phyloP scores from a whole-genome alignment of 1,140 invertebrate species.

The Uloborus diversus region DNA sequence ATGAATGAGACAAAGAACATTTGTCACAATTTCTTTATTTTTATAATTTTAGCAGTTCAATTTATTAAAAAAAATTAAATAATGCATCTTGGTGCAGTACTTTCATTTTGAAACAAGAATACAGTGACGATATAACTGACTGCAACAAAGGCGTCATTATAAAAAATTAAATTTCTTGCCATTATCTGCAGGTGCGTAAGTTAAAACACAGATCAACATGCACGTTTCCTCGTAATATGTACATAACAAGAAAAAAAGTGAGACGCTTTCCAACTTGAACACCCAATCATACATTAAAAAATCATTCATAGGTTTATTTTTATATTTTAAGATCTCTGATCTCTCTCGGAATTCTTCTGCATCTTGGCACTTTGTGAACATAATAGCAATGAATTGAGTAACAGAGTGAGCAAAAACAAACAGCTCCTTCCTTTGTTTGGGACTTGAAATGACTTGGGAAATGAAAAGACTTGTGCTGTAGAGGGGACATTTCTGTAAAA shows the following conservation, averaged over 20 bases:
- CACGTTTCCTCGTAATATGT: conserved; percentile 24
- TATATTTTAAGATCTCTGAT: conserved; percentile 5
- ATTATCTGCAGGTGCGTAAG: conserved; percentile 43
- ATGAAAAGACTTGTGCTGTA: conserved; percentile 40
- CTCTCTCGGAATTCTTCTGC: conserved; percentile 19
- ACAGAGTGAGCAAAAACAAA: conserved; percentile 42
- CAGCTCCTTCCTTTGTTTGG: conserved; percentile 42
- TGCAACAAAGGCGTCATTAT: conserved; percentile 40
- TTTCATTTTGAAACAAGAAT: conserved; percentile 37
- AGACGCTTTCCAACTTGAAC: conserved; percentile 13
- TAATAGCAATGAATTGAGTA: conserved; percentile 48
- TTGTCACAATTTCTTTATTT: conserved; percentile 15
- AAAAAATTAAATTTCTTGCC: conserved; percentile 49
- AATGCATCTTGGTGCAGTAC: conserved; percentile 38
- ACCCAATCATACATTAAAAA: conserved; percentile 37
- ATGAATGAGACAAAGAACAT: not conserved
- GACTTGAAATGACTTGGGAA: conserved; percentile 24
- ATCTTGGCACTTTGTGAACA: conserved; percentile 53
- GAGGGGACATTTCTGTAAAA: conserved; percentile 29
- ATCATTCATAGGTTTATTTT: conserved; percentile 31
- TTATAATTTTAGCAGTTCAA: conserved; percentile 48
- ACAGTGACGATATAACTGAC: conserved; percentile 30
- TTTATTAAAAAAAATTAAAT: conserved; percentile 46
- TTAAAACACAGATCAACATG: conserved; percentile 55
- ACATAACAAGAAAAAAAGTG: conserved; percentile 44